Conservation (phyloP, 2,113 vertebrate species). For the Lipophrys pholis region DNA sequence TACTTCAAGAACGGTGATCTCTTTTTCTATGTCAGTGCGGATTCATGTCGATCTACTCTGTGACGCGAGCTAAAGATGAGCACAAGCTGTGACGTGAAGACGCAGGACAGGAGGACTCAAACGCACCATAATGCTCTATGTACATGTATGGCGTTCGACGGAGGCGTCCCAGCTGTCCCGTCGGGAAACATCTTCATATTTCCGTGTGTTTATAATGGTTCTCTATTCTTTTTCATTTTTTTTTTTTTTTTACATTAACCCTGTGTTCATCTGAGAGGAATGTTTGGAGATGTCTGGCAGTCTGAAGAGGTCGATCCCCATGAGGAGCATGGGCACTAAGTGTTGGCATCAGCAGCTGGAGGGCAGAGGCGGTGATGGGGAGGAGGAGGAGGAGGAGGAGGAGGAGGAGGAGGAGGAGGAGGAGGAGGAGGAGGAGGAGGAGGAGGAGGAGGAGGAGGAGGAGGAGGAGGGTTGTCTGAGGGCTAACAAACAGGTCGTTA, state of each 20-base stretch:
- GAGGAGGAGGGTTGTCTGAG: slow-evolving; percentile 7
- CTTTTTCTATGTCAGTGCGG: slow-evolving; percentile 51
- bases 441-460: no score
- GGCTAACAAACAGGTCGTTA: slow-evolving; percentile 30
- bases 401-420: no score
- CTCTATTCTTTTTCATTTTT: background rate
- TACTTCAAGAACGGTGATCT: slow-evolving; percentile 55
- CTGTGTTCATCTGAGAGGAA: slow-evolving; percentile 79
- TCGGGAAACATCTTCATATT: background rate
- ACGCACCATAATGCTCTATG: slow-evolving; percentile 55
- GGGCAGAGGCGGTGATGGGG: slow-evolving; percentile 34
- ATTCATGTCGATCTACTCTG: slow-evolving; percentile 33
- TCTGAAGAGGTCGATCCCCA: slow-evolving; percentile 61
- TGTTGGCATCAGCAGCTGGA: slow-evolving; percentile 54
- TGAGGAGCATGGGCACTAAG: slow-evolving; percentile 33
- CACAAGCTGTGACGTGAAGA: slow-evolving; percentile 62
- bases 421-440: no score
- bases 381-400: no score
- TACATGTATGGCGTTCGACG: slow-evolving; percentile 48
- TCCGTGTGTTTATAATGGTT: slow-evolving; percentile 33
- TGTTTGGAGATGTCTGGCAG: slow-evolving; percentile 79
- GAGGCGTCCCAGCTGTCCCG: slow-evolving; percentile 49
- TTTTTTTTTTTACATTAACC: slow-evolving; percentile 60
- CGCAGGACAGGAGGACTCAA: slow-evolving; percentile 37
- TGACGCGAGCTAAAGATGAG: slow-evolving; percentile 60